Conservation (phyloP, 2,797 vertebrate species). For the Masticophis lateralis region DNA sequence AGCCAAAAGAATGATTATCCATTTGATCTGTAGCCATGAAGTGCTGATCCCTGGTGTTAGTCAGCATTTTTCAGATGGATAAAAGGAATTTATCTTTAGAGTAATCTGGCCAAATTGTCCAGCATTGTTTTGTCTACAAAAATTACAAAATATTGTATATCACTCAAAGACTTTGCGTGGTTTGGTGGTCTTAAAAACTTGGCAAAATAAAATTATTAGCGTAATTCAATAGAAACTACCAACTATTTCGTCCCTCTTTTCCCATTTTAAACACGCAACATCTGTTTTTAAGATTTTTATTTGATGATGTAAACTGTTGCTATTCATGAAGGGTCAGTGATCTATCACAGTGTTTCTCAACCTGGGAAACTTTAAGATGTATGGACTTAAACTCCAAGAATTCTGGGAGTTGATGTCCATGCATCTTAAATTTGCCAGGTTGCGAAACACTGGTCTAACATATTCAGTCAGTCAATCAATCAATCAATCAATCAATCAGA, state of each 20-base stretch:
- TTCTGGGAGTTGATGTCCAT: no score
- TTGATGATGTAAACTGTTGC: neutral
- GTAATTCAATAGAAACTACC: neutral
- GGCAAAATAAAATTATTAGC: neutral
- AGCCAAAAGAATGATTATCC: neutral
- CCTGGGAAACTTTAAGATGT: neutral
- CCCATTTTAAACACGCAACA: neutral
- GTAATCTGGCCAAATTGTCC: neutral
- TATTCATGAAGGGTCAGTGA: neutral
- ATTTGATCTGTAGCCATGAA: neutral
- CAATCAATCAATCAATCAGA: neutral
- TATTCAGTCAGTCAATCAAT: neutral
- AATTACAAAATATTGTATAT: neutral
- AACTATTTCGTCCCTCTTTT: neutral
- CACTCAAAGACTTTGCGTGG: neutral
- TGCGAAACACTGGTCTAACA: neutral
- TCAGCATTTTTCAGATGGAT: neutral
- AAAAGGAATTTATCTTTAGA: neutral
- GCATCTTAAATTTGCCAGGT: neutral
- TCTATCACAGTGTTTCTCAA: neutral
- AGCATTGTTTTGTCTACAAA: neutral
- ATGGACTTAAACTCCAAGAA: neutral
- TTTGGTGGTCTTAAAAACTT: neutral
- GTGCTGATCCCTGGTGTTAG: neutral
- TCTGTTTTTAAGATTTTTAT: neutral